Evolutionary conservation across 1,140 invertebrate genomes (phyloP).

Genomic region (Drosophila mayri): DNA sequence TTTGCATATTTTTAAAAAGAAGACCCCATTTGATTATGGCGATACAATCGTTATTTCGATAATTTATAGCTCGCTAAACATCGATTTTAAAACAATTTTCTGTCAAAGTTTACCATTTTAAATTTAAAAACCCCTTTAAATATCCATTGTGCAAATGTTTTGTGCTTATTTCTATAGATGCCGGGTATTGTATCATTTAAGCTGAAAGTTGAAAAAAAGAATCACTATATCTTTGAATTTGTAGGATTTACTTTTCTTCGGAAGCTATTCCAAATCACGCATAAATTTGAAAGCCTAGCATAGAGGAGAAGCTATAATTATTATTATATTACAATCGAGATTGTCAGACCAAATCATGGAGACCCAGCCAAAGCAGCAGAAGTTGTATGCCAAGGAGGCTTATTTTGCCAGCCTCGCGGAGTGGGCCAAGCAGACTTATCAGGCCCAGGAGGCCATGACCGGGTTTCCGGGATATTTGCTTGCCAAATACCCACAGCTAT

Average conservation of each 20-base stretch:
- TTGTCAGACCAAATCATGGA: neutral
- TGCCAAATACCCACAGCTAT: conserved; percentile 85
- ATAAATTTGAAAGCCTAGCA: too few species aligned
- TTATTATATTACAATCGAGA: too few species aligned
- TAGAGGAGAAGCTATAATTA: too few species aligned
- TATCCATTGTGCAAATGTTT: neutral
- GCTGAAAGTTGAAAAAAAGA: neutral
- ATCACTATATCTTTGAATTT: neutral
- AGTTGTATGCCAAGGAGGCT: conserved; percentile 84
- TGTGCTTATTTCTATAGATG: neutral
- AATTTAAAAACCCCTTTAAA: neutral
- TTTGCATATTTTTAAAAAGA: too few species aligned
- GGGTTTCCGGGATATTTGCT: conserved; percentile 87
- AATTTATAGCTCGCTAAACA: neutral
- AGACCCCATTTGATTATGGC: neutral
- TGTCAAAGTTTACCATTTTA: neutral
- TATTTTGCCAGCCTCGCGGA: conserved; percentile 85
- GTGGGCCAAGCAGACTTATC: conserved; percentile 87
- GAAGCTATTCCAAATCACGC: neutral
- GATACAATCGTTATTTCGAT: neutral
- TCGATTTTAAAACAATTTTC: neutral
- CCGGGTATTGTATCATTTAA: neutral
- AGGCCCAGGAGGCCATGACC: conserved; percentile 86
- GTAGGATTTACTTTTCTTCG: neutral
- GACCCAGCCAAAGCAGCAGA: neutral